Base-by-base conservation (phyloP, 1,140 invertebrate genomes). In the Probaryconus sp. region DNA sequence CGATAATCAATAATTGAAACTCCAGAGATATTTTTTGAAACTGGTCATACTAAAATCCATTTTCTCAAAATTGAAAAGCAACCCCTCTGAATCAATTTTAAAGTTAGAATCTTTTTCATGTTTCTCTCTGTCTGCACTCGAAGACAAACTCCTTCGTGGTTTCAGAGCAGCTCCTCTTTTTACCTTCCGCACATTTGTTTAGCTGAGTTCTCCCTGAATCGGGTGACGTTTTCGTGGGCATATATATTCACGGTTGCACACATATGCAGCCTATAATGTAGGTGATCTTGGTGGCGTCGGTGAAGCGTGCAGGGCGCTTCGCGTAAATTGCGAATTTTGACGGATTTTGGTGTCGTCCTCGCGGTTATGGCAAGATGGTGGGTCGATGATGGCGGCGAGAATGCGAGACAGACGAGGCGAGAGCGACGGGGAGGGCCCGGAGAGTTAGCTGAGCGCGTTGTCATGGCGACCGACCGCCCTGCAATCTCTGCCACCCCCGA, bases 391-490 rank as follows among this genome's bases (percentile, higher is more conserved):
- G 85, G 85, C 85, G 86, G 82, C 81, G 63, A 58, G 71, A 74
- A 76, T 71, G 75, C 77, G 79, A 80, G 78, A 81, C 76, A 67
- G 77, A 65, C 64, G 40, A 35, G 53, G 13, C 21, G 28, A 53
- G 37, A n/a, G n/a, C n/a, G n/a, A n/a, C n/a, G n/a, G 67, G 56
- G 63, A 53, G 70, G 58, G 18, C 56, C 40, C 47, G 61, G 75
- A 75, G 80, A 69, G 64, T 72, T 78, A 81, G 81, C 77, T 74
- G 79, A 74, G 69, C 65, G 73, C 80, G 87, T 88, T 81, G 84
- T 85, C 83, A 88, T 88, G 86, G 79, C 84, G 78, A 88, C 87
- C 83, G 86, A 86, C 84, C 86, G 85, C 87, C 86, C 86, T 79
- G 79, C 81, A 77, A 81, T 79, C 73, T 21, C 47, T 64, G 55